Evolutionary conservation across 2,797 vertebrate species (phyloP).

Genomic region (Alcedo quadribrachys): DNA sequence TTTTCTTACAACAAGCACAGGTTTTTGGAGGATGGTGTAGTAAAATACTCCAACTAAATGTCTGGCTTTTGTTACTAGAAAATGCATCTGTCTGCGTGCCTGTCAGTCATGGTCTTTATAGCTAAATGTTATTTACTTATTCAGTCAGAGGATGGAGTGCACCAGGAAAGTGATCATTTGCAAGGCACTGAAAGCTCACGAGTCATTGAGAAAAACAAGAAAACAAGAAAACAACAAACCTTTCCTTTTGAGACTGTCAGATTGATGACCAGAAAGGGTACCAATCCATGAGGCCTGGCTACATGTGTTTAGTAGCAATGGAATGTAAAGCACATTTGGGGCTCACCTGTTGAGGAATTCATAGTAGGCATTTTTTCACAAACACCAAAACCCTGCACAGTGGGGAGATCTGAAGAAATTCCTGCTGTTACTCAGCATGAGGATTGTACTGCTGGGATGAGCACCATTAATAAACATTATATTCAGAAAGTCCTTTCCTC

Average conservation of each 20-base stretch:
- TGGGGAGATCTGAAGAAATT: neutral
- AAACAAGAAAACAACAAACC: too few species aligned
- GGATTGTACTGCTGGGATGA: neutral
- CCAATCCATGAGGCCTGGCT: neutral
- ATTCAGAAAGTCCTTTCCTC: neutral
- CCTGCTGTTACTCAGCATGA: neutral
- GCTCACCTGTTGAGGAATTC: constrained; percentile 3
- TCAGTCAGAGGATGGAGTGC: neutral
- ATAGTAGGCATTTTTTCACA: neutral
- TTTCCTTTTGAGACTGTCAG: neutral
- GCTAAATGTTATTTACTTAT: neutral
- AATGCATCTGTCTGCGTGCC: neutral
- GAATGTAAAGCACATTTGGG: neutral
- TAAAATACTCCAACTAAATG: neutral
- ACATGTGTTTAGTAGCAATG: neutral
- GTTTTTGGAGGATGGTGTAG: neutral
- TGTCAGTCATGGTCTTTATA: neutral
- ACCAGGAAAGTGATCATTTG: neutral
- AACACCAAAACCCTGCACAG: neutral
- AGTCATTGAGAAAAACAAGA: neutral
- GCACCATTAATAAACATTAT: neutral
- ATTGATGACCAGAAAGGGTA: neutral
- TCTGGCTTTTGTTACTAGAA: neutral
- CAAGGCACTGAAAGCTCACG: neutral
- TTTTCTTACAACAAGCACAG: neutral